Evolutionary conservation across 2,797 vertebrate genomes (phyloP), one percentile per base, ranked within the genome.

Genomic region (Danio kyathit): DNA sequence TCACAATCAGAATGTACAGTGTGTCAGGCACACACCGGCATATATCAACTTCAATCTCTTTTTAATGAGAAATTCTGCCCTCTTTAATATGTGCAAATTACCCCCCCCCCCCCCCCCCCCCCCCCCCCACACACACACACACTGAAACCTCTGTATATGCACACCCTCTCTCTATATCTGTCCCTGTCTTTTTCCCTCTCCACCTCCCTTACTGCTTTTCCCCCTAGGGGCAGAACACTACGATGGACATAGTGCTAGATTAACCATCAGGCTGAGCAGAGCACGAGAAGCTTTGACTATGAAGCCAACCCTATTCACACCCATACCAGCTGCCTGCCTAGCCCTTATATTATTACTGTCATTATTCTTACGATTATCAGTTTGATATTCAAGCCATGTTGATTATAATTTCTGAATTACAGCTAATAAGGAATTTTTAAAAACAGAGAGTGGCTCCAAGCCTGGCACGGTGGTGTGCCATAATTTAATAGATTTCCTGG

Each of bases 41-140:
- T 94, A 94, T 94, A 95, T 94, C 93, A 94, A 94, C 93, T 94
- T 94, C 93, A 94, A 94, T 95, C 93, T 94, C 92, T 92, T 94
- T 94, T 94, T 94, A 94, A 94, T 94, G 92, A 94, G 94, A 94
- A 94, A 95, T 93, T 93, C 93, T 94, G 93, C 93, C 92, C 91
- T 93, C 90, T 94, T 91, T 94, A 95, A 94, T 94, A 94, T 93
- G 93, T 95, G 93, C 93, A 95, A 95, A 95, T 95, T 93, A 95
- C 94, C 93, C 92, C 89, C 81, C 90, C 91, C 89, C 90, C 57
- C n/a, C 57, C 57, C 12, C 29, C 1, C 29, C 66, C 67, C 89
- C 82, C 88, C 1, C 29, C 29, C n/a, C n/a, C 86, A 85, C 82
- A 1, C 29, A 66, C 67, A 1, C 29, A 66, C 67, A 8, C 89